phyloP scores from a whole-genome alignment of 1,140 invertebrate genomes.

The Polyergus mexicanus region DNA sequence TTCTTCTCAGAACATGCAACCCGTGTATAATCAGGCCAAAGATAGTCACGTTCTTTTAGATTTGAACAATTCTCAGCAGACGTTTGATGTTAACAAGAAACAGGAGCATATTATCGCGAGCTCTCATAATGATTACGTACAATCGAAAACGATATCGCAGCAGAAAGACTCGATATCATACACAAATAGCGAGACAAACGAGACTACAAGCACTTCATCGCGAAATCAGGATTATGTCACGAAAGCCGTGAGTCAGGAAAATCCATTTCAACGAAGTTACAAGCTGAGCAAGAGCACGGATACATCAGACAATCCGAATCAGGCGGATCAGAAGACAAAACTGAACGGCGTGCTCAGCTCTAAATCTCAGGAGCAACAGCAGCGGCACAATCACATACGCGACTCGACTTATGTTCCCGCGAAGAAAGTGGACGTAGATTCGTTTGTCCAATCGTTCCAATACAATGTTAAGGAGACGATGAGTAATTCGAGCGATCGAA shows the following conservation, averaged over 20 bases:
- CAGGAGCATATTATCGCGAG: conserved; percentile 64
- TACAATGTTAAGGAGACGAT: conserved; percentile 70
- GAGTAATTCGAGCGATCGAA: conserved; percentile 36
- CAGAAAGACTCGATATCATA: conserved; percentile 64
- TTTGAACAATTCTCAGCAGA: conserved; percentile 56
- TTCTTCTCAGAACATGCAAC: conserved; percentile 66
- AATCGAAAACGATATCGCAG: conserved; percentile 58
- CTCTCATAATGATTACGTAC: conserved; percentile 65
- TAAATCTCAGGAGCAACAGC: conserved; percentile 63
- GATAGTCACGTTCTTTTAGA: conserved; percentile 60
- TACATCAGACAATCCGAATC: conserved; percentile 5
- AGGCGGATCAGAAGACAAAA: conserved; percentile 60
- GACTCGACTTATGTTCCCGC: conserved; percentile 71
- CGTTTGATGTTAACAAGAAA: conserved; percentile 61
- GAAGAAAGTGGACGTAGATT: conserved; percentile 77
- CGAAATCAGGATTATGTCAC: conserved; percentile 62
- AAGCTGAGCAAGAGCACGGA: conserved; percentile 66
- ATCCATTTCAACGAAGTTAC: conserved; percentile 65
- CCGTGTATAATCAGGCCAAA: conserved; percentile 67
- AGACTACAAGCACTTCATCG: background rate
- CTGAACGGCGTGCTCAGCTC: conserved; percentile 59
- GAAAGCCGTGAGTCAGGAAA: conserved; percentile 42
- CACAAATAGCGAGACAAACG: background rate
- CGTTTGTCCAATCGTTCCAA: conserved; percentile 76
- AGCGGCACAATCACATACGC: conserved; percentile 66